phyloP scores from a whole-genome alignment of 2,797 vertebrate species.

The Peromyscus attwateri region DNA sequence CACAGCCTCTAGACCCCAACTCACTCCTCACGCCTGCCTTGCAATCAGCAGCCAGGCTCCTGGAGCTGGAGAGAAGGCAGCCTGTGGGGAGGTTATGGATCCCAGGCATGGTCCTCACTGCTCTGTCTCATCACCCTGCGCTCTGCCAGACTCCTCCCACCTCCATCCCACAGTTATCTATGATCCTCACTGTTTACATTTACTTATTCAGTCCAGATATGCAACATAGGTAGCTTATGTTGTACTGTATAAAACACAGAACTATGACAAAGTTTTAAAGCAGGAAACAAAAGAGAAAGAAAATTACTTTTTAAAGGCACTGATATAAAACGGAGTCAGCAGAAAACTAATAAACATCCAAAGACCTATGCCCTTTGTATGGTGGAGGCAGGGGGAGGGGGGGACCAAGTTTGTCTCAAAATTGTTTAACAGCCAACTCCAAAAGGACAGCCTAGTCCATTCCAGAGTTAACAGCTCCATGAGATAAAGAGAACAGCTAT shows the following conservation, averaged over 20 bases:
- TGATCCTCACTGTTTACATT: background rate
- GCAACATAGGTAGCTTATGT: background rate
- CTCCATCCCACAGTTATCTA: background rate
- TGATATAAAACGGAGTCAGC: background rate
- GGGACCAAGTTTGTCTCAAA: slow-evolving; percentile 30
- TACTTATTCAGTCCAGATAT: background rate
- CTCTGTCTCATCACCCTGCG: background rate
- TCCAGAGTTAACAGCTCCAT: background rate
- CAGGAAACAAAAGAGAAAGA: slow-evolving; percentile 8
- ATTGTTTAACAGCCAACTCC: background rate
- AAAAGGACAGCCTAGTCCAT: slow-evolving; percentile 24
- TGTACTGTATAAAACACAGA: background rate
- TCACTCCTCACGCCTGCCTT: background rate
- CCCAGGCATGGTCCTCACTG: background rate
- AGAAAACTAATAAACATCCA: background rate
- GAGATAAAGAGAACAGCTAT: slow-evolving; percentile 33
- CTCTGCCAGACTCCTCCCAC: background rate
- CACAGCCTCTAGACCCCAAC: background rate
- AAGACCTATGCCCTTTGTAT: background rate
- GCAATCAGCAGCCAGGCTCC: background rate
- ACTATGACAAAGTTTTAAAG: background rate
- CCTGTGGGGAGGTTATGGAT: background rate
- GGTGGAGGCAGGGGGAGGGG: too few species aligned
- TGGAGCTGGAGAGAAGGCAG: background rate
- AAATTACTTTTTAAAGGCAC: background rate